Conservation (phyloP, 2,888 invertebrate species). For the Metopia argyrocephala region DNA sequence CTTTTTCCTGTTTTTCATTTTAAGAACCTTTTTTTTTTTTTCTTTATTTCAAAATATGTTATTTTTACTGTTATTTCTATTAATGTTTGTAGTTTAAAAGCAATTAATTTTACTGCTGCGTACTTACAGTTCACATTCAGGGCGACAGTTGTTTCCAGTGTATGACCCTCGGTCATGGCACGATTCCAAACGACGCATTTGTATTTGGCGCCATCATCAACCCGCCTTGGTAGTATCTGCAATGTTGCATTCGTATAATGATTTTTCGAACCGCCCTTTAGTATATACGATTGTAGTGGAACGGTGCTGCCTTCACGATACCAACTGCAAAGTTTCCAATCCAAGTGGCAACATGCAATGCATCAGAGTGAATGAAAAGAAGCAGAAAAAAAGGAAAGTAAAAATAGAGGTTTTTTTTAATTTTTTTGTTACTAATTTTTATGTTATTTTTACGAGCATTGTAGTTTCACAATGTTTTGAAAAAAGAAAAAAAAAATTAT, state of each 20-base stretch:
- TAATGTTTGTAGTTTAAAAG: conserved; percentile 45
- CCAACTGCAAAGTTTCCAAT: conserved; percentile 86
- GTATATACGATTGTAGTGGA: conserved; percentile 85
- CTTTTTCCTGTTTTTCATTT: conserved; percentile 20
- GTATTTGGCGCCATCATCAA: conserved; percentile 91
- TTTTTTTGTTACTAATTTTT: background rate
- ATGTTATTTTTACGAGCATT: background rate
- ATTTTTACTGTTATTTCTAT: background rate
- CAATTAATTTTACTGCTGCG: conserved; percentile 62
- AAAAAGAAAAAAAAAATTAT: conserved; percentile 38
- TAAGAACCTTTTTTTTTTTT: background rate
- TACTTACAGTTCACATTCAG: conserved; percentile 94
- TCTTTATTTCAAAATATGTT: background rate
- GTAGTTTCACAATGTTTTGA: conserved; percentile 1
- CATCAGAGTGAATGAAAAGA: background rate
- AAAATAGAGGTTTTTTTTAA: conserved; percentile 34
- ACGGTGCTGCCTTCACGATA: conserved; percentile 88
- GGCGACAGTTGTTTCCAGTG: conserved; percentile 88
- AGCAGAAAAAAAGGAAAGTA: conserved; percentile 10
- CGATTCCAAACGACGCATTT: conserved; percentile 94
- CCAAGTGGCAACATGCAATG: background rate
- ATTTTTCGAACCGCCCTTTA: conserved; percentile 86
- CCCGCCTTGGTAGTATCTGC: conserved; percentile 86
- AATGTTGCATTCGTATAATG: conserved; percentile 88
- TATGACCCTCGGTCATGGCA: conserved; percentile 89